Conservation (phyloP, 2,797 vertebrate genomes). For the Anguilla obscura region DNA sequence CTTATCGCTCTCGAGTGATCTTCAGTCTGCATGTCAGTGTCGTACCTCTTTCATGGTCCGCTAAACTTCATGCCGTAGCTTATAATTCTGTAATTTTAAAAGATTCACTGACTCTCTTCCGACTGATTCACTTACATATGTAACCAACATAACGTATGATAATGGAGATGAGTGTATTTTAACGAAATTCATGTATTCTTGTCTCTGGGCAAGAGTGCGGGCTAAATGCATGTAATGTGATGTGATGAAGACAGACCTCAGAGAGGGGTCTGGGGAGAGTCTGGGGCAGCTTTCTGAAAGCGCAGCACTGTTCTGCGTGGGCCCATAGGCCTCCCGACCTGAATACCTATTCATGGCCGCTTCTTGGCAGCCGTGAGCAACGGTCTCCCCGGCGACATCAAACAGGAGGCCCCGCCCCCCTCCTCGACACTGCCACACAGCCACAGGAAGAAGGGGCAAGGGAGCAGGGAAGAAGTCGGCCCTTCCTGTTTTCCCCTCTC, state of each 20-base stretch:
- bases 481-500: conserved; percentile 4
- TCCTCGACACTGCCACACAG: not conserved
- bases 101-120: not conserved
- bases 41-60: not conserved
- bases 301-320: not conserved
- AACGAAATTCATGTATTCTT: not conserved
- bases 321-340: not conserved
- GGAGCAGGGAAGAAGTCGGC: not conserved
- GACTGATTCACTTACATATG: not conserved
- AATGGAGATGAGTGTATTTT: not conserved
- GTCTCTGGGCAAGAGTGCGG: not conserved
- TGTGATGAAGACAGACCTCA: not conserved
- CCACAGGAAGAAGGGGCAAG: not conserved
- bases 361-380: not conserved
- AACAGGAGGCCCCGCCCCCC: not conserved
- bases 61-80: not conserved
- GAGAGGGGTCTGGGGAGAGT: not conserved
- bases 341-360: not conserved
- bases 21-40: not conserved
- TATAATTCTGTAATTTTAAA: not conserved
- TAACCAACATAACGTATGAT: not conserved
- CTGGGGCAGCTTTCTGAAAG: not conserved
- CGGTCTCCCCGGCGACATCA: conserved; percentile 6
- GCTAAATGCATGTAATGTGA: not conserved
- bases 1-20: not conserved